Evolutionary conservation across 1,140 invertebrate genomes (phyloP).

Genomic region (Ostrea denselamellosa): DNA sequence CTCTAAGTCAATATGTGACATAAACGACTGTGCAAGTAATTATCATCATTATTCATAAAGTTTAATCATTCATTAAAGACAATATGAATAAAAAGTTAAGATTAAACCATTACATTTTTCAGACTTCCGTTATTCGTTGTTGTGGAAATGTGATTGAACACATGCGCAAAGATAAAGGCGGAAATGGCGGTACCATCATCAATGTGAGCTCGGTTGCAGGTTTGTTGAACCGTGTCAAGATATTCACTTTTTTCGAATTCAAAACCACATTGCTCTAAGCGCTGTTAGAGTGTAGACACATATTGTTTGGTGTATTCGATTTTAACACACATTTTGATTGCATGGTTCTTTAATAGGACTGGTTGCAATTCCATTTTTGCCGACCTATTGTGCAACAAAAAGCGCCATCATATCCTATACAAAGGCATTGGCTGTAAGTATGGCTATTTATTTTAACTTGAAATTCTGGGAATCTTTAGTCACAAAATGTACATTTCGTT

Average conservation of each 20-base stretch:
- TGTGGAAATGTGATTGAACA: background rate
- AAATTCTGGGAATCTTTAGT: too few relatives aligned
- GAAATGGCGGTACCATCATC: slow-evolving; percentile 21
- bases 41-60: background rate
- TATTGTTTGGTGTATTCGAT: too few relatives aligned
- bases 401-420: background rate
- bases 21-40: too few relatives aligned
- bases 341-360: background rate
- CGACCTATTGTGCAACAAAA: background rate
- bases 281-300: too few relatives aligned
- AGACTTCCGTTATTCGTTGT: background rate
- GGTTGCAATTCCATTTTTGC: background rate
- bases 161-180: slow-evolving; percentile 37
- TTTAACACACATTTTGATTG: background rate
- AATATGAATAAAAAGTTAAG: background rate
- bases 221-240: background rate
- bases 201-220: slow-evolving; percentile 33
- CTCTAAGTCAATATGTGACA: too few relatives aligned
- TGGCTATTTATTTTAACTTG: background rate
- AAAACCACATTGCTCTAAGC: too few relatives aligned
- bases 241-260: background rate
- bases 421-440: background rate
- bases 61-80: background rate
- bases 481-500: too few relatives aligned
- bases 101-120: background rate